phyloP scores from a whole-genome alignment of 2,113 vertebrate genomes.

The Acrocephalus arundinaceus region DNA sequence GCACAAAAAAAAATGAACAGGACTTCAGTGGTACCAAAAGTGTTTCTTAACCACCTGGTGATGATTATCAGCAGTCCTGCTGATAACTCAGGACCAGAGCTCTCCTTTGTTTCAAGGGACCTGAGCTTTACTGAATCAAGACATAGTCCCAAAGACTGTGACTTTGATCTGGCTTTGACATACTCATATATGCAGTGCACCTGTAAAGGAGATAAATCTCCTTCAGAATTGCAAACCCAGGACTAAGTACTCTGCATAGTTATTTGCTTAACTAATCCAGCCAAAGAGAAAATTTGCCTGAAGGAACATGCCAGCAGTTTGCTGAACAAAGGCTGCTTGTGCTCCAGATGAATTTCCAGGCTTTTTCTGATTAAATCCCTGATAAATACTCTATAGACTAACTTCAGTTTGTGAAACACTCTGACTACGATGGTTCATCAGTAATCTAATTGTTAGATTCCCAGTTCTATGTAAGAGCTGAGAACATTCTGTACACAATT shows the following conservation, averaged over 20 bases:
- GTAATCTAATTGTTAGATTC: background rate
- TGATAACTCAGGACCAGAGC: background rate
- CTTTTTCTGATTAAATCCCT: constrained; percentile 7
- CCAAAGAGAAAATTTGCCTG: constrained; percentile 2
- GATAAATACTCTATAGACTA: background rate
- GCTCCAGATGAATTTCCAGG: background rate
- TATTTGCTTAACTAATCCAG: background rate
- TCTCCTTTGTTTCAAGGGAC: background rate
- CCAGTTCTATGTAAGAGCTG: background rate
- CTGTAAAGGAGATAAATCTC: background rate
- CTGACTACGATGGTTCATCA: background rate
- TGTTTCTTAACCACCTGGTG: background rate
- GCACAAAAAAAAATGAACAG: background rate
- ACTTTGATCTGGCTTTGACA: background rate
- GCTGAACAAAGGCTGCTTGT: constrained; percentile 9
- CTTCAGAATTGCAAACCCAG: background rate
- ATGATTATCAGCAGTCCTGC: background rate
- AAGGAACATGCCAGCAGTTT: background rate
- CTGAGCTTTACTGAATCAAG: background rate
- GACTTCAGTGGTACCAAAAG: background rate
- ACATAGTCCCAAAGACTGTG: background rate
- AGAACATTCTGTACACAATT: background rate
- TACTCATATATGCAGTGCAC: background rate
- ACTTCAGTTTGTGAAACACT: background rate
- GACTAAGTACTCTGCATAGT: background rate